phyloP scores from a whole-genome alignment of 2,888 invertebrate species.

The Trypoxylon attenuatum region DNA sequence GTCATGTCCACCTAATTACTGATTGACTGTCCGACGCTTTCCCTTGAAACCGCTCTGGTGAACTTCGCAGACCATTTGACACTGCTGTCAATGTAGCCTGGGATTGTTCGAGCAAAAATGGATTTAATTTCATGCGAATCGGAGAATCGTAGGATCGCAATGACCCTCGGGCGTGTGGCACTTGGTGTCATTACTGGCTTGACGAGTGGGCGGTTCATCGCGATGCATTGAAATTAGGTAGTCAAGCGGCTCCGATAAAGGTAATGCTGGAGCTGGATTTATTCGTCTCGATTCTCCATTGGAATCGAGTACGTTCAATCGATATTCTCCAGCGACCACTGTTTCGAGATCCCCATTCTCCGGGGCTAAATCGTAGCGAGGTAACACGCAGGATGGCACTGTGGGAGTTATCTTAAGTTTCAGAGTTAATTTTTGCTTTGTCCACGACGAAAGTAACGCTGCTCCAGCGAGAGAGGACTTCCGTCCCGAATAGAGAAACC shows the following conservation, averaged over 20 bases:
- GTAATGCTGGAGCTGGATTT: constrained; percentile 25
- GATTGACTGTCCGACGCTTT: too few species aligned
- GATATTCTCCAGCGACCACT: constrained; percentile 19
- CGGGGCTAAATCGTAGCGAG: background rate
- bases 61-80: too few species aligned
- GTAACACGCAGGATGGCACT: background rate
- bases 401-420: background rate
- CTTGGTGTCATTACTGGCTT: constrained; percentile 34
- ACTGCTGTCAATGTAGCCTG: too few species aligned
- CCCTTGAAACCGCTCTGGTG: too few species aligned
- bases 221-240: constrained; percentile 41
- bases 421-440: constrained; percentile 17
- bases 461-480: background rate
- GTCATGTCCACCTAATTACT: too few species aligned
- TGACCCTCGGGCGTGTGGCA: too few species aligned
- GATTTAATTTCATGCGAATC: too few species aligned
- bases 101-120: too few species aligned
- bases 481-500: background rate
- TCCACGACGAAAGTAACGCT: background rate
- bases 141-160: too few species aligned
- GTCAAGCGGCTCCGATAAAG: constrained; percentile 9
- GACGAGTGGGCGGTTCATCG: constrained; percentile 32
- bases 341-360: background rate
- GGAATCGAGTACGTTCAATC: constrained; percentile 32
- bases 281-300: constrained; percentile 24